Base-by-base conservation (phyloP, 1,140 invertebrate species). In the Dendrolimus punctatus region DNA sequence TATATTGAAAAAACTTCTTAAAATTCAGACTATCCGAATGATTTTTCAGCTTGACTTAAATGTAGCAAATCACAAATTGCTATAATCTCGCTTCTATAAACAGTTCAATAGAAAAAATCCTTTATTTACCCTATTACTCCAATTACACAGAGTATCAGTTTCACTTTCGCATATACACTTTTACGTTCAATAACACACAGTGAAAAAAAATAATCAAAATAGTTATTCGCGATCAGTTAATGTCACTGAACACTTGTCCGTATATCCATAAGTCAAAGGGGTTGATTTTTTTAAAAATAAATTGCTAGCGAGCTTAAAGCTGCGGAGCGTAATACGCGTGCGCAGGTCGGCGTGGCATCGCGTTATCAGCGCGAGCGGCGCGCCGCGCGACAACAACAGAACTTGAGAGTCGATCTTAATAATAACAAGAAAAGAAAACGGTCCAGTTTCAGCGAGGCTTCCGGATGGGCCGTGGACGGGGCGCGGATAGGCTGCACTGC, bases 361-460 rank as follows among this genome's bases (percentile, higher is more conserved):
- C 76, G 80, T 84, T 86, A 84, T 84, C 80, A 82, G 76, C 75
- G 76, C 77, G 72, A 72, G 73, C 73, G 70, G 75, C 74, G 76
- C 73, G 71, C 77, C 70, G 75, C 76, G 73, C 81, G 80, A 85
- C 82, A 83, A 85, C 82, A 86, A 84, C 82, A 85, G 76, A 81
- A 80, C 79, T 77, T 80, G 76, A 80, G 77, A 76, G 70, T 67
- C 73, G 80, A 80, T 82, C 80, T 83, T 78, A 86, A 84, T 84
- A 86, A 82, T 80, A 86, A 86, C 80, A 86, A 84, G 80, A 86
- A 86, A 85, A 86, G 83, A 86, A 86, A 86, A 86, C 83, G 83
- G 83, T 86, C 83, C 83, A 86, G 83, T 86, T 86, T 86, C 83
- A 86, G 80, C 71, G 68, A 73, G 79, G 79, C 80, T 83, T 85